Base-by-base conservation (phyloP, 2,888 invertebrate species). In the Cephonodes hylas region DNA sequence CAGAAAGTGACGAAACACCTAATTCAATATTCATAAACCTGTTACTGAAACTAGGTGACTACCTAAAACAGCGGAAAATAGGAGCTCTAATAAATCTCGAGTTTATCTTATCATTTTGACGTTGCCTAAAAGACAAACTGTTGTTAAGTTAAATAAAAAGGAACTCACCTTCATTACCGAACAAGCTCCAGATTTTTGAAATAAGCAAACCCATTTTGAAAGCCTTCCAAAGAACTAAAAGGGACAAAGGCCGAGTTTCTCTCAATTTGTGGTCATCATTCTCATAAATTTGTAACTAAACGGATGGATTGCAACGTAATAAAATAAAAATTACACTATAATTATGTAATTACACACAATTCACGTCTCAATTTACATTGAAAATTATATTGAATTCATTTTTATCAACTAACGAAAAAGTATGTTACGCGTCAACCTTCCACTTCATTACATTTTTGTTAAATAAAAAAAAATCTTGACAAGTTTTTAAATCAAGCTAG, bases 151-250 rank as follows among this genome's bases (percentile, higher is more conserved):
- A n/a, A 42, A 25, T 46, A 45, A 15, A 59, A 42, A 34, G 6
- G 27, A 45, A 77, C 93, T 94, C 93, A 98, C 98, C 98, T 95
- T 98, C 98, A 85, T 97, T 98, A 71, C 98, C 97, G 89, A 99
- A 99, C 75, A 99, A 94, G 85, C 97, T 98, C 98, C 98, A 98
- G 76, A 99, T 93, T 91, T 98, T 98, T 25, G 98, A 96, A 86
- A 99, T 97, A 66, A 99, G 91, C 74, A 99, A 93, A 71, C 99
- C 99, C 99, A 99, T 98, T 61, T 34, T 74, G 61, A 13, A 27
- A 18, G 46, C 22, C 58, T 48, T 58, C 20, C 27, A 18, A 46
- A 23, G 46, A 42, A 60, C 34, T 45, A 44, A 58, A 46, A 61
- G 45, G 58, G 46, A 58, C 45, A 45, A 61, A 58, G 61, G 45